Base-by-base conservation (phyloP, 2,888 invertebrate genomes). In the Oithona nana region DNA sequence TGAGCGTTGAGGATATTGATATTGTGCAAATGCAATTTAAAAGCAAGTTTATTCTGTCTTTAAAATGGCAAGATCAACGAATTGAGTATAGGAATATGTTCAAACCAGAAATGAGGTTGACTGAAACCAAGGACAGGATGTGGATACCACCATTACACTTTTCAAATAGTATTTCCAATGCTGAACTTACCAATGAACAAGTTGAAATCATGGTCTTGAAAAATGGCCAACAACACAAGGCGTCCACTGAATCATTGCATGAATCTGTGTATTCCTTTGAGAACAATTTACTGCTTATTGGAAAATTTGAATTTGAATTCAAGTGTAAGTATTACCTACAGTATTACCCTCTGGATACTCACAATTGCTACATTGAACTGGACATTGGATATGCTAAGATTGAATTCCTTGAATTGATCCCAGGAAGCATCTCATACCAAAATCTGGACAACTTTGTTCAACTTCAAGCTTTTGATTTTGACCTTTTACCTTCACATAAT, bases 291-390 rank as follows among this genome's bases (percentile, higher is more conserved):
- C 3, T 20, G 13, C n/a, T 48, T n/a, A 50, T 22, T n/a, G 29
- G 26, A n/a, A 28, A n/a, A 24, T 50, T 49, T 28, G 59, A 48
- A 4, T 16, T 49, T 3, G 48, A 39, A 22, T 48, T 59, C 26
- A 24, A 50, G n/a, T 59, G 59, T 24, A 24, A 48, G 24, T 59
- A 28, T 49, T 16, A 1, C 1, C 49, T 59, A 13, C 16, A 28
- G 13, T n/a, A 48, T 29, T 59, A 50, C 50, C 59, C 59, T 16
- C 50, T 59, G 11, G 59, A 59, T n/a, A 50, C 50, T 3, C 59
- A 59, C 11, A 50, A 22, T 22, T 59, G 59, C 20, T 48, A 22
- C n/a, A 59, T 59, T 3, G 26, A 50, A 24, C 13, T 59, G 13
- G 48, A n/a, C 24, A 13, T 59, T 4, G 39, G 50, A 3, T 49